phyloP scores from a whole-genome alignment of 2,113 vertebrate species.

The Lathamus discolor region DNA sequence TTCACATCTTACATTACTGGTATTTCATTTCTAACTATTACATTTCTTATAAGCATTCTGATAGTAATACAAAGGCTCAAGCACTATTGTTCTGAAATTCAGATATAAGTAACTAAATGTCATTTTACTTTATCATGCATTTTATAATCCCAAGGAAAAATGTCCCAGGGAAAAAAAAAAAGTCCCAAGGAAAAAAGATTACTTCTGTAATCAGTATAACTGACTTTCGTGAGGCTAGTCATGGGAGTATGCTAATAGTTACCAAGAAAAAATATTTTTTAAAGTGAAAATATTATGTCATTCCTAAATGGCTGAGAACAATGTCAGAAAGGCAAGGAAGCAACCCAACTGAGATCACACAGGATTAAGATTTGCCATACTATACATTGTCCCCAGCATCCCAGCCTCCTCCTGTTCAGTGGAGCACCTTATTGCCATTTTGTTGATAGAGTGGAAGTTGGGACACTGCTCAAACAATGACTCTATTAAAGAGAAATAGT shows the following conservation, averaged over 20 bases:
- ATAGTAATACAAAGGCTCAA: background rate
- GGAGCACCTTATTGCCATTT: background rate
- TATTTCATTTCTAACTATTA: background rate
- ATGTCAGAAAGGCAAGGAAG: background rate
- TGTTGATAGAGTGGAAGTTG: background rate
- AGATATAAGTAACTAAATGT: background rate
- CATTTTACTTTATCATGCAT: background rate
- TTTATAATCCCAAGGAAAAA: background rate
- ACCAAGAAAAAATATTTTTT: background rate
- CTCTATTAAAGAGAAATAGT: fast-evolving
- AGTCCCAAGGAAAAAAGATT: background rate
- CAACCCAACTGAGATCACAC: fast-evolving
- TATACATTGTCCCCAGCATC: background rate
- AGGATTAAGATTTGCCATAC: background rate
- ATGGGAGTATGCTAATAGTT: background rate
- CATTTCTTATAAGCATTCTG: background rate
- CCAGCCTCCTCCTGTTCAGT: background rate
- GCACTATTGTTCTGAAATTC: background rate
- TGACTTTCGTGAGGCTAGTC: background rate
- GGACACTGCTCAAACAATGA: background rate
- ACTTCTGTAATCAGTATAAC: background rate
- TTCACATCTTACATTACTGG: background rate
- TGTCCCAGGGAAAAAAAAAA: background rate
- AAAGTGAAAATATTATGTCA: background rate
- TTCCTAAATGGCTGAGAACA: background rate